phyloP scores from a whole-genome alignment of 2,113 vertebrate genomes.

The Chascanopsetta lugubris region DNA sequence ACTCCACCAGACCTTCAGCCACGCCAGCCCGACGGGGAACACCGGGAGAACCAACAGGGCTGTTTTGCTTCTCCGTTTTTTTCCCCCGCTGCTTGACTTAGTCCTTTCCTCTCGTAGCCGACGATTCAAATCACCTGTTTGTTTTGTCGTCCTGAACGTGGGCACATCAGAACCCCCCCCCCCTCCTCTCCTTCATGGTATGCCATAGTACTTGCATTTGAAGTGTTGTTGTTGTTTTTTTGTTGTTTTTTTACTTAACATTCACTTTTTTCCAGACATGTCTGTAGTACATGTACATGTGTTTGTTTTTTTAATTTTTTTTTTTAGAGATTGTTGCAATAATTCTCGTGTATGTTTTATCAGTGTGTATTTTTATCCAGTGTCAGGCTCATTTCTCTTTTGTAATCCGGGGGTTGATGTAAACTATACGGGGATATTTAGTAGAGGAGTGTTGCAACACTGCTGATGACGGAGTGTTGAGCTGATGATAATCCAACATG shows the following conservation, averaged over 20 bases:
- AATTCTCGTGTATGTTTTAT: conserved; percentile 72
- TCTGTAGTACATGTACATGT: conserved; percentile 73
- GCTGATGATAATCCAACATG: conserved; percentile 44
- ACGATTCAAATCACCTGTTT: conserved; percentile 54
- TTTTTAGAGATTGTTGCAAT: conserved; percentile 83
- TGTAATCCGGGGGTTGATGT: conserved; percentile 69
- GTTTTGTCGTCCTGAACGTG: conserved; percentile 46
- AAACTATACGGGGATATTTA: conserved; percentile 68
- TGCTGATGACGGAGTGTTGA: conserved; percentile 49
- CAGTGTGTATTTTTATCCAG: conserved; percentile 53
- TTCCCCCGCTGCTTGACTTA: conserved; percentile 72
- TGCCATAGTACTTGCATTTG: conserved; percentile 78
- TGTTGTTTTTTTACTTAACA: conserved; percentile 41
- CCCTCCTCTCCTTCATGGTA: conserved; percentile 52
- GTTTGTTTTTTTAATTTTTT: conserved; percentile 36
- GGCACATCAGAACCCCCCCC: conserved; percentile 65
- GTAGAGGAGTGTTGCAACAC: conserved; percentile 65
- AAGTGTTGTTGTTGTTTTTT: conserved; percentile 60
- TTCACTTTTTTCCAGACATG: conserved; percentile 68
- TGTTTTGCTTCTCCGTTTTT: conserved; percentile 68
- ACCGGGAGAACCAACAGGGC: conserved; percentile 68
- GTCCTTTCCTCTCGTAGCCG: conserved; percentile 56
- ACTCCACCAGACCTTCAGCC: conserved; percentile 59
- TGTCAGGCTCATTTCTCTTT: conserved; percentile 67
- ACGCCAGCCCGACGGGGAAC: conserved; percentile 60